Percentiles rank a stretch among this genome's conserved stretches.
These are phyloP conservation scores for Acipenser transmontanus DNA, from an alignment of 2,797 vertebrate species.

Conservation along the genomic window DNA sequence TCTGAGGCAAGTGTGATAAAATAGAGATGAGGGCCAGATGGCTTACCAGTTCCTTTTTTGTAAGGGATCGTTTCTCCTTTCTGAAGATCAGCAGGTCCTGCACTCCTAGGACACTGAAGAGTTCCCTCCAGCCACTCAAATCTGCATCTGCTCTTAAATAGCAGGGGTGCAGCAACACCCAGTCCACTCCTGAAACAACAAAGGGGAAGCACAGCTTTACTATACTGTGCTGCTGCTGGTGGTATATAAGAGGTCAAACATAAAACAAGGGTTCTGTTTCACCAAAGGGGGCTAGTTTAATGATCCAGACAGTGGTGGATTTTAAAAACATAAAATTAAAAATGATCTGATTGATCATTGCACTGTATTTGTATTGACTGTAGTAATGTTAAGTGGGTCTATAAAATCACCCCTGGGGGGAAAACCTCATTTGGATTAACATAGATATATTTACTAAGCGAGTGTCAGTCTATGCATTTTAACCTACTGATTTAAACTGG, in stretches of 20 bases:
- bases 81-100: slow-evolving; percentile 61
- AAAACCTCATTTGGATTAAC: too few relatives aligned
- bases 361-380: too few relatives aligned
- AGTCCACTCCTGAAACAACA: slow-evolving; percentile 55
- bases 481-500: too few relatives aligned
- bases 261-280: neutral
- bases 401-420: too few relatives aligned
- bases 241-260: slow-evolving; percentile 6
- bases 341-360: too few relatives aligned
- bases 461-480: too few relatives aligned
- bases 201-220: neutral
- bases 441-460: too few relatives aligned
- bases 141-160: slow-evolving; percentile 56
- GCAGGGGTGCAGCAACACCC: slow-evolving; percentile 57
- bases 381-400: too few relatives aligned
- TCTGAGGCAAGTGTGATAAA: neutral
- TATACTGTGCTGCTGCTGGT: neutral
- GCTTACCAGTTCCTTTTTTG: slow-evolving; percentile 55
- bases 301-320: too few relatives aligned
- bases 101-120: slow-evolving; percentile 58
- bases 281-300: neutral
- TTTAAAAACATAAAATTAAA: too few relatives aligned
- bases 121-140: slow-evolving; percentile 55
- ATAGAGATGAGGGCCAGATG: neutral
- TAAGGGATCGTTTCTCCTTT: slow-evolving; percentile 53